Evolutionary conservation across 37 sponge, comb jelly and placozoan species (phyloP).

Genomic region (Mnemiopsis leidyi): DNA sequence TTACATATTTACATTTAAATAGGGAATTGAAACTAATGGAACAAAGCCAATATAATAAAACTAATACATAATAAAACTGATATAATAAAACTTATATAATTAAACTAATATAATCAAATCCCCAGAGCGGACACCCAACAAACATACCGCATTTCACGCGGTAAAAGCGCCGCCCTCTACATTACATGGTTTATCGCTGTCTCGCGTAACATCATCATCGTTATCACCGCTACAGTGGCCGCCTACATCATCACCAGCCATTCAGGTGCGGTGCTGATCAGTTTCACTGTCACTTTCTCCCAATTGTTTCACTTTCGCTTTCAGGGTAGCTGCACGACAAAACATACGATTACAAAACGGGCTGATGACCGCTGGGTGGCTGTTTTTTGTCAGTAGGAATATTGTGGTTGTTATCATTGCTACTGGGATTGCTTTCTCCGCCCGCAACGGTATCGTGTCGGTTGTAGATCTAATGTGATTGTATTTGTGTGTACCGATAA

Average conservation of each 20-base stretch:
- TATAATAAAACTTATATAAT: too few species aligned
- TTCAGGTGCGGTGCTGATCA: too few species aligned
- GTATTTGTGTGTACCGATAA: too few species aligned
- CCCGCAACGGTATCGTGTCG: background rate
- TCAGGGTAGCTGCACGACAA: background rate
- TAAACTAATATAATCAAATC: too few species aligned
- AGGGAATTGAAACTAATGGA: too few species aligned
- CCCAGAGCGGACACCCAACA: background rate
- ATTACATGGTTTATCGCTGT: conserved; percentile 19
- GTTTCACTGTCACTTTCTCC: background rate
- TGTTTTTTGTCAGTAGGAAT: conserved; percentile 17
- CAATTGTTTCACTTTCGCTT: background rate
- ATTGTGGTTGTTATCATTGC: conserved; percentile 24
- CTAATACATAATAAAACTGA: too few species aligned
- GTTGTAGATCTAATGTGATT: too few species aligned
- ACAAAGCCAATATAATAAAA: too few species aligned
- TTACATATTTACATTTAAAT: too few species aligned
- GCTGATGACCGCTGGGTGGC: background rate
- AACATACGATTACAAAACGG: background rate
- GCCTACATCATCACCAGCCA: background rate
- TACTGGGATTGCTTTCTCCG: background rate
- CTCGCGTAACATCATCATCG: conserved; percentile 38
- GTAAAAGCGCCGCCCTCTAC: background rate
- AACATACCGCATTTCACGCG: background rate
- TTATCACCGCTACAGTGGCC: conserved; percentile 4